Evolutionary conservation across 2,888 invertebrate species (phyloP).

Genomic region (Amblyjoppa fuscipennis): DNA sequence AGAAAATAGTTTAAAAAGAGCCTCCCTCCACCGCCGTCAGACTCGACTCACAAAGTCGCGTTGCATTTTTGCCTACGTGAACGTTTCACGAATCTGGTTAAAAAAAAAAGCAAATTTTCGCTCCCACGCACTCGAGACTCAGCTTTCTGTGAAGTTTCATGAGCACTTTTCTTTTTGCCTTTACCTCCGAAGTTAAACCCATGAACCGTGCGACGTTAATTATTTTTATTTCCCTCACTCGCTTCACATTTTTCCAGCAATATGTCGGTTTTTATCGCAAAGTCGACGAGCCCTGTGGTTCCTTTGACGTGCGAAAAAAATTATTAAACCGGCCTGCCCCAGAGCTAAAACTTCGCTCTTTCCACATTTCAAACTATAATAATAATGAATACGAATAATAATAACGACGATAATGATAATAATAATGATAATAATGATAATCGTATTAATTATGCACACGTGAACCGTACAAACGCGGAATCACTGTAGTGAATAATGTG

Average conservation of each 20-base stretch:
- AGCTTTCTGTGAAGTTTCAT: background rate
- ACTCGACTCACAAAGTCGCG: background rate
- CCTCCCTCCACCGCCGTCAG: too few species aligned
- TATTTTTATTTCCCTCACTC: constrained; percentile 3
- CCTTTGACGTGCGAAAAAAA: background rate
- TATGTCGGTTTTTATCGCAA: background rate
- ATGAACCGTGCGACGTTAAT: background rate
- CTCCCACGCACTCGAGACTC: background rate
- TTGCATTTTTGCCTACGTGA: background rate
- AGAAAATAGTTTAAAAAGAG: too few species aligned
- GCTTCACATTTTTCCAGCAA: background rate
- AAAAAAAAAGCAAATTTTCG: background rate
- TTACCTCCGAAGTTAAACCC: background rate
- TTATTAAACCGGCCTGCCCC: too few species aligned
- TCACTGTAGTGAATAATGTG: constrained; percentile 36
- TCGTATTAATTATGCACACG: constrained; percentile 3
- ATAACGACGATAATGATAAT: background rate
- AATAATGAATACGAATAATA: background rate
- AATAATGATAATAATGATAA: background rate
- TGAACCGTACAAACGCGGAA: constrained; percentile 24
- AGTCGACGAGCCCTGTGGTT: background rate
- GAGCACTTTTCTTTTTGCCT: background rate
- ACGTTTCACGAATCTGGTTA: background rate
- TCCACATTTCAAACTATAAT: background rate
- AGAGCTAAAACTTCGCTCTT: too few species aligned